Conservation (phyloP, 1,140 invertebrate genomes). For the Musca domestica region DNA sequence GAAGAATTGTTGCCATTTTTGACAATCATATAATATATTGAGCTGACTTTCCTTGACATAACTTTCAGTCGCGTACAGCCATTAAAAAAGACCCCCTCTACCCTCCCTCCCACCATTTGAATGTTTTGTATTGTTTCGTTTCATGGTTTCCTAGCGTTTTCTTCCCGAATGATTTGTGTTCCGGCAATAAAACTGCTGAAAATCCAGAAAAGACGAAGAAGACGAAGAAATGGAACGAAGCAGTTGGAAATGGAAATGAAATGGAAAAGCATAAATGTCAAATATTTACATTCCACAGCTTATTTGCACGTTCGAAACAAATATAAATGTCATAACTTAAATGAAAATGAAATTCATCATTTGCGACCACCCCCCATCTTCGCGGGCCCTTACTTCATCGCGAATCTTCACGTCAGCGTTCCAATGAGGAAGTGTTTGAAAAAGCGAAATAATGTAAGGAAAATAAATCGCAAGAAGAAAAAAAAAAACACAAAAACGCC, state of each 20-base stretch:
- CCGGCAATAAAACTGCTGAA: too few relatives aligned
- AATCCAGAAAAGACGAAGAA: neutral
- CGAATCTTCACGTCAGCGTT: neutral
- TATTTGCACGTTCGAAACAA: neutral
- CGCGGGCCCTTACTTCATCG: neutral
- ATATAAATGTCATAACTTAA: conserved; percentile 11
- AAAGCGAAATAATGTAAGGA: neutral
- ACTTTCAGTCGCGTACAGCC: too few relatives aligned
- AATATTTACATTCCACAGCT: neutral
- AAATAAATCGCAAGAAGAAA: neutral
- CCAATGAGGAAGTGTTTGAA: neutral
- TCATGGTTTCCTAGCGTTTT: too few relatives aligned
- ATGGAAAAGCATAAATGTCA: conserved; percentile 13
- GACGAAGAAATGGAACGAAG: neutral
- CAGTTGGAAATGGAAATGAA: neutral
- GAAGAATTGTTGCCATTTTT: too few relatives aligned
- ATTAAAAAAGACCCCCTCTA: too few relatives aligned
- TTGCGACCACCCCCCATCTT: neutral
- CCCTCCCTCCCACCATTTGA: too few relatives aligned
- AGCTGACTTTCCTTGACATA: too few relatives aligned
- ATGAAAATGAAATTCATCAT: conserved; percentile 16
- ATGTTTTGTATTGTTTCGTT: too few relatives aligned
- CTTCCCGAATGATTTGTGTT: too few relatives aligned
- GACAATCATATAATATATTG: too few relatives aligned
- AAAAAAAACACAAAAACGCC: too few relatives aligned